Evolutionary conservation across 1,140 invertebrate genomes (phyloP).

Genomic region (Campodea augens): DNA sequence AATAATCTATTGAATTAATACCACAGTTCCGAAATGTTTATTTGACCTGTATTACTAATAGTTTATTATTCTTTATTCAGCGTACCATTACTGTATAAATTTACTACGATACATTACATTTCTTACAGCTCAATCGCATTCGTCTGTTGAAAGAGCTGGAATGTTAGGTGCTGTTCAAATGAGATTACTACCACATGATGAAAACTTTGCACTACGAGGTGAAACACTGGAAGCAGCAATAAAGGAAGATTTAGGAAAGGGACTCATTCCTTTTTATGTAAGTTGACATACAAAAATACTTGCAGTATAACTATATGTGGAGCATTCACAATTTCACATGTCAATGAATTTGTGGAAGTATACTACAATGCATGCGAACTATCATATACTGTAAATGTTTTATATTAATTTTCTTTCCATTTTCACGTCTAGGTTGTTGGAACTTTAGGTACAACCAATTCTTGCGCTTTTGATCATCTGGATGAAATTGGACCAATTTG

Average conservation of each 20-base stretch:
- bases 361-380: too few species aligned
- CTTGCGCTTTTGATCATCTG: slow-evolving; percentile 79
- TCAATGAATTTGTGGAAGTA: too few species aligned
- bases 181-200: slow-evolving; percentile 55
- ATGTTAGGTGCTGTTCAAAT: slow-evolving; percentile 75
- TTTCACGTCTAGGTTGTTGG: slow-evolving; percentile 38
- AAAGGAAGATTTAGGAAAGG: slow-evolving; percentile 54
- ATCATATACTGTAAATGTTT: too few species aligned
- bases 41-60: too few species aligned
- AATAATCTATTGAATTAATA: too few species aligned
- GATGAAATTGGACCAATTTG: slow-evolving; percentile 63
- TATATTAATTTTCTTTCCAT: slow-evolving; percentile 9
- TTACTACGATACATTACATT: too few species aligned
- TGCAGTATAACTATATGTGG: too few species aligned
- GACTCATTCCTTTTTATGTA: slow-evolving; percentile 75
- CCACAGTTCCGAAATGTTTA: too few species aligned
- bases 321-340: too few species aligned
- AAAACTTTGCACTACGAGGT: slow-evolving; percentile 56
- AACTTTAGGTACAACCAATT: slow-evolving; percentile 79
- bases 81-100: too few species aligned
- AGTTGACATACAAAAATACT: too few species aligned
- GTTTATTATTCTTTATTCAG: too few species aligned
- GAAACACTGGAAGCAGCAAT: slow-evolving; percentile 62
- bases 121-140: slow-evolving; percentile 82
- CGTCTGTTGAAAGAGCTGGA: slow-evolving; percentile 81